Evolutionary conservation across 2,797 vertebrate genomes (phyloP).

Genomic region (Myripristis murdjan): DNA sequence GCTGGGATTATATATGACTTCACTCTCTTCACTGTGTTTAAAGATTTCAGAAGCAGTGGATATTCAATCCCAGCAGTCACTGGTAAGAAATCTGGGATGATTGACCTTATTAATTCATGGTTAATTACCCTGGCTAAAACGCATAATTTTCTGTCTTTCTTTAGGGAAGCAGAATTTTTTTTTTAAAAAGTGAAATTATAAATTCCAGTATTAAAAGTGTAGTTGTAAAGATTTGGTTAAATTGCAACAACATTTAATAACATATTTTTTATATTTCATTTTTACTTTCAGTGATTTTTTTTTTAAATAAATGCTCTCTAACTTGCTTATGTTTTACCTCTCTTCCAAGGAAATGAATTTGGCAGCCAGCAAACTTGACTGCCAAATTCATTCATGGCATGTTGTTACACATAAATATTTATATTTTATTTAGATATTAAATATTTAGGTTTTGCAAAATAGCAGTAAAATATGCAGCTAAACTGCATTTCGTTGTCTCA

Average conservation of each 20-base stretch:
- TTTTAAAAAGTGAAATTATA: conserved; percentile 4
- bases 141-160: too few relatives aligned
- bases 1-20: conserved; percentile 37
- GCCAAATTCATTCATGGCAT: not conserved
- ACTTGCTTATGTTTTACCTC: not conserved
- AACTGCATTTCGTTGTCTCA: too few relatives aligned
- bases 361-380: not conserved
- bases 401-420: not conserved
- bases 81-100: conserved; percentile 13
- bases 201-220: not conserved
- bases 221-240: not conserved
- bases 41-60: conserved; percentile 11
- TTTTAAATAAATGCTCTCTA: not conserved
- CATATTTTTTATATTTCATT: not conserved
- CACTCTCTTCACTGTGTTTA: conserved; percentile 39
- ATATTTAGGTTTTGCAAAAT: too few relatives aligned
- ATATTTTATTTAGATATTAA: too few relatives aligned
- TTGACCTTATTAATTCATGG: not conserved
- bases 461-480: too few relatives aligned
- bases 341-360: not conserved
- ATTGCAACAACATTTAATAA: not conserved
- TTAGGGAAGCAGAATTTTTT: too few relatives aligned
- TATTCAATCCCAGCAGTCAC: conserved; percentile 31
- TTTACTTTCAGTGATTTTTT: too few relatives aligned
- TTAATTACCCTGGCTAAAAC: not conserved